Evolutionary conservation across 2,113 vertebrate genomes (phyloP), one percentile per base, ranked within the genome.

Genomic region (Fregetta grallaria): DNA sequence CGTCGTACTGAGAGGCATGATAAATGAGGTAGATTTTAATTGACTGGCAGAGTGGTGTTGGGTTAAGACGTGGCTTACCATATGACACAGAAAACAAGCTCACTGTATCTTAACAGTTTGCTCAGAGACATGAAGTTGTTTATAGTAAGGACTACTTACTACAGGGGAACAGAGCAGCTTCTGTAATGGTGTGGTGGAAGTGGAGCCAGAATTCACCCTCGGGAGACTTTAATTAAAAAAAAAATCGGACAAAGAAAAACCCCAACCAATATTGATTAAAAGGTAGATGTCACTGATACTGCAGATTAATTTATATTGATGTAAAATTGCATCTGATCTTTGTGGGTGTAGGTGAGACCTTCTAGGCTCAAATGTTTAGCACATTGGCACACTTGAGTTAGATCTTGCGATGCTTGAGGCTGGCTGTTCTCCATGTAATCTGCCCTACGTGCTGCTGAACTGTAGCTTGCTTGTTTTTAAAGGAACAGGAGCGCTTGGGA

Each of bases 151-250:
- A 72, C 77, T 49, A 10, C 21, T n/a, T n/a, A n/a, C n/a, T n/a
- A 34, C 52, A 55, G 38, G 25, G 63, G 74, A 90, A 95, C 90
- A 93, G 71, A 88, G 87, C 71, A 86, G 82, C 93, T 58, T 94
- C 92, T 94, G 85, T 87, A 67, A 21, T 5, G 22, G 56, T 55
- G 61, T 52, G 73, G 42, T 86, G 7, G 40, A 83, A 79, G 7
- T 11, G 26, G 55, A 67, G 50, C 68, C 59, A 50, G 52, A 88
- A 82, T 50, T 96, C 15, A 8, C 42, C 55, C 27, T 90, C 0
- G 0, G 59, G 67, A 79, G 29, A 47, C 70, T 67, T 89, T 9
- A 53, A 22, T 25, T 32, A 70, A 55, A 75, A 53, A n/a, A 42
- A 59, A 47, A 70, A 52, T 15, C 23, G 63, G 40, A 13, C 50